Evolutionary conservation across 2,797 vertebrate species (phyloP).

Genomic region (Brachymystax lenok): DNA sequence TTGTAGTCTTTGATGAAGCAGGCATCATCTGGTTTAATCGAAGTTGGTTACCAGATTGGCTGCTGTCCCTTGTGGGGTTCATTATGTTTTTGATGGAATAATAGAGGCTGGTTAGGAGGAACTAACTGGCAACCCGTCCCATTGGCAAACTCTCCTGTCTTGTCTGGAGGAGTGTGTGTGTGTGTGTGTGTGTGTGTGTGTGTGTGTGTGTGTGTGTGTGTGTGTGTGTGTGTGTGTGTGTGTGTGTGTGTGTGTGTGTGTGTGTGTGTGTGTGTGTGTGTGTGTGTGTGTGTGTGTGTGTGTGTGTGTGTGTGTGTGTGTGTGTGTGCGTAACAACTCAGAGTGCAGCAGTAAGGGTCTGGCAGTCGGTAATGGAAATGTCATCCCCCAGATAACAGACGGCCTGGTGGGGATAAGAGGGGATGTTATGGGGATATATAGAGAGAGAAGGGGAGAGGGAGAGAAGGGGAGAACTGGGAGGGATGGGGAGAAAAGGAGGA

Average conservation of each 20-base stretch:
- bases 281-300: constrained; percentile 38
- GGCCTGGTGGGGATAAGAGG: constrained; percentile 66
- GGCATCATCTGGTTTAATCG: constrained; percentile 32
- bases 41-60: constrained; percentile 67
- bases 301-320: constrained; percentile 34
- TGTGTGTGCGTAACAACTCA: constrained; percentile 70
- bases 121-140: constrained; percentile 57
- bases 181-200: constrained; percentile 54
- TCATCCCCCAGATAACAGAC: constrained; percentile 76
- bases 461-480: neutral
- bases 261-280: constrained; percentile 48
- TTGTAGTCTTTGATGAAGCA: constrained; percentile 3
- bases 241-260: constrained; percentile 44
- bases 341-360: constrained; percentile 66
- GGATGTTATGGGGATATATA: constrained; percentile 58
- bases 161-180: constrained; percentile 58
- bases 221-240: constrained; percentile 60
- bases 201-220: constrained; percentile 59
- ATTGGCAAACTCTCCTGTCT: constrained; percentile 48
- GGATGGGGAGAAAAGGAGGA: no score
- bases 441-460: neutral
- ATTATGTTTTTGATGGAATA: constrained; percentile 69
- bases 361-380: constrained; percentile 79
- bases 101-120: constrained; percentile 55
- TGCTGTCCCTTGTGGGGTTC: constrained; percentile 57